Evolutionary conservation across 2,797 vertebrate genomes (phyloP).

Genomic region (Smutsia gigantea): DNA sequence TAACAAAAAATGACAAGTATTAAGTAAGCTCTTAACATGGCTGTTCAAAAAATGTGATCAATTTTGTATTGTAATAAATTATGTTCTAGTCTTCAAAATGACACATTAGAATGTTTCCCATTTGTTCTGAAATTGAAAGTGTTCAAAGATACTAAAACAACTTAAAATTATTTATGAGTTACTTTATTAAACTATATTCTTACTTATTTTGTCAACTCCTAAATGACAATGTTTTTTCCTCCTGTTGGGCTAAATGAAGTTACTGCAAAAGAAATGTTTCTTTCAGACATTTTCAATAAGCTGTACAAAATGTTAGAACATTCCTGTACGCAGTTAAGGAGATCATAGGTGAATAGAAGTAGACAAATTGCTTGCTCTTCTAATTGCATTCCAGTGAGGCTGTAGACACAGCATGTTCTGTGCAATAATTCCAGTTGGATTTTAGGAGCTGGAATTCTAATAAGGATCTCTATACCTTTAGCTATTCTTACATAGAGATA

Average conservation of each 20-base stretch:
- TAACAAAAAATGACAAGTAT: not conserved
- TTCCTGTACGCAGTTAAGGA: not conserved
- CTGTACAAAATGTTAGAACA: constrained; percentile 4
- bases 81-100: not conserved
- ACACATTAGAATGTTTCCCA: not conserved
- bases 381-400: not conserved
- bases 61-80: constrained; percentile 2
- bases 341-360: not conserved
- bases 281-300: not conserved
- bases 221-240: not conserved
- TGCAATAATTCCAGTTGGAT: too few relatives aligned
- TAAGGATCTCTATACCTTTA: not conserved
- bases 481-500: not conserved
- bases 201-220: not conserved
- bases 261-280: not conserved
- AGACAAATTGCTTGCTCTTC: not conserved
- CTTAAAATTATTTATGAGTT: not conserved
- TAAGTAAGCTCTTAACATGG: not conserved
- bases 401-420: too few relatives aligned
- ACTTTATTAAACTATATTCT: not conserved
- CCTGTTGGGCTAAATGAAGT: not conserved
- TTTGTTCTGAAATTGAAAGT: not conserved
- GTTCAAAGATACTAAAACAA: not conserved
- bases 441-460: too few relatives aligned
- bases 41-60: not conserved